Percentiles rank a stretch among this genome's conserved stretches.
Conservation (phyloP, 2,797 vertebrate genomes). For the Typhlichthys subterraneus region DNA sequence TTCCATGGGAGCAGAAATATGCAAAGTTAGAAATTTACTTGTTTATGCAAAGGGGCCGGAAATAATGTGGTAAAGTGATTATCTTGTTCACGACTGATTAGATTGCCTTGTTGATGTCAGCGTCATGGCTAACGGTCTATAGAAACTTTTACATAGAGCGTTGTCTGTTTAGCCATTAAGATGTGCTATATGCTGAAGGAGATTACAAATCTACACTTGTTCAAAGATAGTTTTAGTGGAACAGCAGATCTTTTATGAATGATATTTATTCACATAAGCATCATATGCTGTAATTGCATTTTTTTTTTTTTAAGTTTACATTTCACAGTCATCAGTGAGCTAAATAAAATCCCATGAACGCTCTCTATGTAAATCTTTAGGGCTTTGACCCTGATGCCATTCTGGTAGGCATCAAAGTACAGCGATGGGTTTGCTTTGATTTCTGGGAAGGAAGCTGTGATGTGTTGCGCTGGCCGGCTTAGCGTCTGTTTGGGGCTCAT, state of each 20-base stretch:
- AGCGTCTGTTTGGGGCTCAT: conserved; percentile 43
- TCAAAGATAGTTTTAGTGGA: not conserved
- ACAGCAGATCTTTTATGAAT: not conserved
- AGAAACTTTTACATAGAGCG: conserved; percentile 4
- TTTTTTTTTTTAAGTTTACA: too few relatives aligned
- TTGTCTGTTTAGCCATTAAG: not conserved
- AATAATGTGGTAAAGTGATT: conserved; percentile 26
- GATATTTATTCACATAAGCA: not conserved
- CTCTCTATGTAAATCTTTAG: conserved; percentile 21
- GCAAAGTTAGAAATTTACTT: conserved; percentile 13
- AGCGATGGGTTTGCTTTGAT: conserved; percentile 59
- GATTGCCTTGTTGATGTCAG: conserved; percentile 10
- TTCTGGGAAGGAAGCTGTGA: conserved; percentile 65
- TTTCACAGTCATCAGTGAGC: not conserved
- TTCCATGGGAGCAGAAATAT: conserved; percentile 1
- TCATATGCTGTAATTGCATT: conserved; percentile 5
- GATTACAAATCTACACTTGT: not conserved
- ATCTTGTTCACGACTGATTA: conserved; percentile 17
- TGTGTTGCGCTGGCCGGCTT: conserved; percentile 17
- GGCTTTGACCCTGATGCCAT: conserved; percentile 44
- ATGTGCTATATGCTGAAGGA: not conserved
- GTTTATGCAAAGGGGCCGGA: conserved; percentile 8
- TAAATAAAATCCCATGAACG: conserved; percentile 1
- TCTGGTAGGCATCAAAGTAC: conserved; percentile 58
- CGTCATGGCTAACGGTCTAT: not conserved